phyloP scores from a whole-genome alignment of 2,797 vertebrate species.

The Leptodactylus fallax region DNA sequence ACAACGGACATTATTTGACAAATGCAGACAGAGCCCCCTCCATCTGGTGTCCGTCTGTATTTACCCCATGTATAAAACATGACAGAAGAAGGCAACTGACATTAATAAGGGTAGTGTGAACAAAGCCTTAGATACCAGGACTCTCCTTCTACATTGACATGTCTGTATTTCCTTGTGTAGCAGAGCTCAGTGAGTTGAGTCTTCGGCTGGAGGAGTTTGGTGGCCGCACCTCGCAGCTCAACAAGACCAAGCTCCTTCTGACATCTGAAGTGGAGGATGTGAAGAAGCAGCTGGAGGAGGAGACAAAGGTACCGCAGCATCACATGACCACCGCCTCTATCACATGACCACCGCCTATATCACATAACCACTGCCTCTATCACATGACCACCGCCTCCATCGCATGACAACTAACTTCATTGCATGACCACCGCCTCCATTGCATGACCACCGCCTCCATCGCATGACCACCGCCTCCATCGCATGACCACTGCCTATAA shows the following conservation, averaged over 20 bases:
- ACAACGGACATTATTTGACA: no score
- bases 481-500: no score
- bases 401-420: no score
- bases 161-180: slow-evolving; percentile 65
- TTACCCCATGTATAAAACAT: no score
- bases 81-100: no score
- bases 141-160: neutral
- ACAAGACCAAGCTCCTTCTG: slow-evolving; percentile 75
- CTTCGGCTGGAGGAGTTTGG: slow-evolving; percentile 80
- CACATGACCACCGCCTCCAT: neutral
- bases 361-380: neutral
- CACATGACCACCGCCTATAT: neutral
- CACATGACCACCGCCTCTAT: neutral
- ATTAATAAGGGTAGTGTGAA: no score
- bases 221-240: slow-evolving; percentile 74
- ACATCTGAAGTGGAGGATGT: slow-evolving; percentile 78
- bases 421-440: no score
- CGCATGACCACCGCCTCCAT: no score
- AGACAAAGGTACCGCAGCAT: slow-evolving; percentile 76
- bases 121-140: no score
- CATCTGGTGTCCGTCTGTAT: no score
- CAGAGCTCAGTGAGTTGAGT: slow-evolving; percentile 79
- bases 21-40: no score
- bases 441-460: no score
- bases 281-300: slow-evolving; percentile 82